phyloP scores from a whole-genome alignment of 1,140 invertebrate species.

The Scaptodrosophila lebanonensis region DNA sequence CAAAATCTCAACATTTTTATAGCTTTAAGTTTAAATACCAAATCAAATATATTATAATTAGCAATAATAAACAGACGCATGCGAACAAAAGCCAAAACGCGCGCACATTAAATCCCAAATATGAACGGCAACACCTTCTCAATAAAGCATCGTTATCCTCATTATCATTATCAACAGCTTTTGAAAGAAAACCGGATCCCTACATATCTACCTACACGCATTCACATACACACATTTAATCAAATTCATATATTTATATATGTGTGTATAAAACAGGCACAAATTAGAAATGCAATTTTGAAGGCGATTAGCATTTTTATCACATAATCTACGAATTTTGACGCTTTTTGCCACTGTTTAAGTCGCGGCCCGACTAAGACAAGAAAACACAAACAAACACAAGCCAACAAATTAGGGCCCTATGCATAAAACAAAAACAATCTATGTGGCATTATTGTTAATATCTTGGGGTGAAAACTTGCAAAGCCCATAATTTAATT shows the following conservation, averaged over 20 bases:
- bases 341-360: conserved; percentile 73
- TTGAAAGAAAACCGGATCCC: conserved; percentile 59
- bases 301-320: conserved; percentile 60
- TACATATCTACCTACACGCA: conserved; percentile 1
- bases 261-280: conserved; percentile 57
- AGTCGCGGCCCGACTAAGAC: conserved; percentile 1
- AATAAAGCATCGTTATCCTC: conserved; percentile 72
- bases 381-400: conserved; percentile 31
- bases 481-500: conserved; percentile 74
- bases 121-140: conserved; percentile 64
- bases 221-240: conserved; percentile 35
- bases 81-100: conserved; percentile 16
- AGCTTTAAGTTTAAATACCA: conserved; percentile 54
- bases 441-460: conserved; percentile 3
- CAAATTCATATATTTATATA: conserved; percentile 72
- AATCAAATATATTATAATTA: conserved; percentile 69
- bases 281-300: conserved; percentile 63
- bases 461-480: conserved; percentile 56
- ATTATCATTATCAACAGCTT: conserved; percentile 73
- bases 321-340: conserved; percentile 70
- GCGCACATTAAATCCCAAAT: conserved; percentile 48
- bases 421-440: conserved; percentile 42
- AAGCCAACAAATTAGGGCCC: conserved; percentile 39
- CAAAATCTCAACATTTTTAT: conserved; percentile 53
- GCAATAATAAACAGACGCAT: conserved; percentile 38